Conservation (phyloP, 2,113 vertebrate genomes). For the Leucosticte australis region DNA sequence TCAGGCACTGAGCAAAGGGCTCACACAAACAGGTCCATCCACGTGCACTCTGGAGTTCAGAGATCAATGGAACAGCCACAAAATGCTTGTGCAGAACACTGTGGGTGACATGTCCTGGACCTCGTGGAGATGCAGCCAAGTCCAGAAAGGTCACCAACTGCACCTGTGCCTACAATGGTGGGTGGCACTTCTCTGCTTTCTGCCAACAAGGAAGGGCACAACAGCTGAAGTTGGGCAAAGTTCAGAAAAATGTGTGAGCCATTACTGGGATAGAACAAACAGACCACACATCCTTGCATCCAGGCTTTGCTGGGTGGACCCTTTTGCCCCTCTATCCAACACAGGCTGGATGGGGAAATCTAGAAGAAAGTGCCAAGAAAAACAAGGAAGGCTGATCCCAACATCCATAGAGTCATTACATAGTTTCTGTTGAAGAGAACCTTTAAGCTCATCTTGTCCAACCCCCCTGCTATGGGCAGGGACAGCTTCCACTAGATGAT, state of each 20-base stretch:
- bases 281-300: too few relatives aligned
- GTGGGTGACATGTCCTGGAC: background rate
- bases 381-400: background rate
- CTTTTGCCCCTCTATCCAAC: background rate
- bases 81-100: background rate
- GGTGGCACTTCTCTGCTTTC: background rate
- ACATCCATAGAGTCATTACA: fast-evolving
- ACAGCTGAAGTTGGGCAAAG: background rate
- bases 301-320: background rate
- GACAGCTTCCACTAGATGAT: background rate
- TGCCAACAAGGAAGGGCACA: background rate
- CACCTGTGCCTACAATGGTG: background rate
- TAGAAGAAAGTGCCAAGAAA: background rate
- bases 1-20: background rate
- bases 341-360: background rate
- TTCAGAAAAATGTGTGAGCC: background rate
- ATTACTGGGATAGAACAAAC: background rate
- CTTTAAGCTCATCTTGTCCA: background rate
- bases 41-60: fast-evolving
- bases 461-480: too few relatives aligned
- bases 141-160: background rate
- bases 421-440: background rate
- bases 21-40: fast-evolving
- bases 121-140: background rate
- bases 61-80: background rate